Conservation (phyloP, 2,113 vertebrate genomes). For the Sphaerodactylus townsendi region DNA sequence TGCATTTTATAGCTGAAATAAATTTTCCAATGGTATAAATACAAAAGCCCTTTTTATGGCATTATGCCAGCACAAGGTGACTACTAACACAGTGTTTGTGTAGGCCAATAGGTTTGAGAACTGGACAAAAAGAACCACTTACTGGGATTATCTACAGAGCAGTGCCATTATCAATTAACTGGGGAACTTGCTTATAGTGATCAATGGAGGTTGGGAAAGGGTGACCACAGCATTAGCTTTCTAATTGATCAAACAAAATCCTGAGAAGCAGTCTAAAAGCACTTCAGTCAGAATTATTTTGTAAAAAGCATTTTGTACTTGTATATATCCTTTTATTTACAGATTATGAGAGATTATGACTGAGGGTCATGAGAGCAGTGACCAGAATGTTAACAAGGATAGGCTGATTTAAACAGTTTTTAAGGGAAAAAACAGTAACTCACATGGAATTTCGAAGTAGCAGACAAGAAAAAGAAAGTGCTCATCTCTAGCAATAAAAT, state of each 20-base stretch:
- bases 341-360: neutral
- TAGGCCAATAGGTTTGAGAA: neutral
- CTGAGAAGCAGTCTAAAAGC: constrained; percentile 6
- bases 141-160: neutral
- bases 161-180: neutral
- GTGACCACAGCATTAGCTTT: neutral
- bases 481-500: neutral
- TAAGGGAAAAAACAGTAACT: neutral
- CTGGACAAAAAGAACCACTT: neutral
- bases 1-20: neutral
- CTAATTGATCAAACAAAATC: constrained; percentile 7
- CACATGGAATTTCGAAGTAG: neutral
- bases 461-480: too few relatives aligned
- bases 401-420: neutral
- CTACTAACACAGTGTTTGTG: neutral
- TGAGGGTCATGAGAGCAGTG: neutral
- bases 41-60: neutral
- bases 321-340: neutral
- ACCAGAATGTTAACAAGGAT: neutral
- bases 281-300: neutral
- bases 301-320: neutral
- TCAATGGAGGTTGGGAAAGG: constrained; percentile 2
- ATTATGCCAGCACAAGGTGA: neutral
- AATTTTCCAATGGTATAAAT: neutral
- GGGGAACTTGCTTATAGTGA: neutral